Conservation (phyloP, 2,888 invertebrate genomes). For the Patella pellucida region DNA sequence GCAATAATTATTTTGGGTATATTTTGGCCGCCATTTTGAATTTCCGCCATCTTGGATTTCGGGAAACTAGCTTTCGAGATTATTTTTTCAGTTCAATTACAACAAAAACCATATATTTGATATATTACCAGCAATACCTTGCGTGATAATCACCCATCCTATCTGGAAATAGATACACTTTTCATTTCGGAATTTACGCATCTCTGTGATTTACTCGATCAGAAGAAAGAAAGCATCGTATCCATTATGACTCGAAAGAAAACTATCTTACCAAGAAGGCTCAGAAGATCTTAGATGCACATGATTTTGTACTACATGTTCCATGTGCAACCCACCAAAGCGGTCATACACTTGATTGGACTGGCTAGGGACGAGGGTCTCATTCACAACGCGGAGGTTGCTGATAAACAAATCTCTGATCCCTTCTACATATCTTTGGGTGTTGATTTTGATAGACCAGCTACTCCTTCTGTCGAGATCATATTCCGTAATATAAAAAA, state of each 20-base stretch:
- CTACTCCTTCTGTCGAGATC: neutral
- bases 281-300: neutral
- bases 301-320: neutral
- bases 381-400: neutral
- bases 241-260: neutral
- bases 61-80: too few relatives aligned
- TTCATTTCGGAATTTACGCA: too few relatives aligned
- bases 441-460: neutral
- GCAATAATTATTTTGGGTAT: too few relatives aligned
- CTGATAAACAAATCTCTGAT: constrained; percentile 1
- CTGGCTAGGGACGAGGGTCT: neutral
- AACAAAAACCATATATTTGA: too few relatives aligned
- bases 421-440: neutral
- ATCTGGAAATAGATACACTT: too few relatives aligned
- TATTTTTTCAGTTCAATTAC: too few relatives aligned
- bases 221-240: neutral
- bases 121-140: too few relatives aligned
- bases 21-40: too few relatives aligned
- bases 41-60: too few relatives aligned
- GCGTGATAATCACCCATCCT: too few relatives aligned
- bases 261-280: neutral
- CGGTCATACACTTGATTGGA: neutral
- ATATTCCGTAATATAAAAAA: neutral
- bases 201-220: neutral
- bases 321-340: neutral